Conservation (phyloP, 2,888 invertebrate genomes). For the Trissolcus japonicus region DNA sequence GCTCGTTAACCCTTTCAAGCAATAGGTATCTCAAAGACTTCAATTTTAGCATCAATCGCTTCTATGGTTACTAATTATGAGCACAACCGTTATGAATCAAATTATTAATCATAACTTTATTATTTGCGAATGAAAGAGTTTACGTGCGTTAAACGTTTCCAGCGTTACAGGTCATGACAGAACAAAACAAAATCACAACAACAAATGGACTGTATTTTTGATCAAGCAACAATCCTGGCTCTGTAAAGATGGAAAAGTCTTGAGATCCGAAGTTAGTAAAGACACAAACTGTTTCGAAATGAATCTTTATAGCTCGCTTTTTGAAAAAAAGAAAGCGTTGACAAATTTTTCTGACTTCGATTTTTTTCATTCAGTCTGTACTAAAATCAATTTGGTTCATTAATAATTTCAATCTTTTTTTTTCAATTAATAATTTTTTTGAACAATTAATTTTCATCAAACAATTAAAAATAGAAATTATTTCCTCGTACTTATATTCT, state of each 20-base stretch:
- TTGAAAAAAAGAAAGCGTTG: too few relatives aligned
- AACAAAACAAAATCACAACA: conserved; percentile 1
- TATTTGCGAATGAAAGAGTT: conserved; percentile 48
- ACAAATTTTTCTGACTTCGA: too few relatives aligned
- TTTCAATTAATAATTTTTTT: background rate
- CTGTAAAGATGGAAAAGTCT: conserved; percentile 49
- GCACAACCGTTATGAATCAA: conserved; percentile 10
- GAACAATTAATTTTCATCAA: conserved; percentile 4
- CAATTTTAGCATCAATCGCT: conserved; percentile 28
- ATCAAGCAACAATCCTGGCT: conserved; percentile 9
- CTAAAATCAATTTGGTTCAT: too few relatives aligned
- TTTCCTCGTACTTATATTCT: too few relatives aligned
- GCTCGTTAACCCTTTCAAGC: conserved; percentile 56
- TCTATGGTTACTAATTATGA: conserved; percentile 16
- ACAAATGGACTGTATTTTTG: background rate
- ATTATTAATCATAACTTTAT: conserved; percentile 12
- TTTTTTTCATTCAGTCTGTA: background rate
- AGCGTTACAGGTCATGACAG: conserved; percentile 32
- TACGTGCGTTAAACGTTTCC: conserved; percentile 44
- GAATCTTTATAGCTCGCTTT: too few relatives aligned
- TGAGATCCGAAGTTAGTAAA: conserved; percentile 51
- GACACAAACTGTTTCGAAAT: conserved; percentile 42
- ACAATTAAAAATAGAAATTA: conserved; percentile 6
- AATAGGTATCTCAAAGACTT: conserved; percentile 9
- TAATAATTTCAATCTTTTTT: too few relatives aligned